A percentile compares a stretch with the other conserved stretches of the same genome.
Evolutionary conservation across 2,113 vertebrate species (phyloP).

Genomic region (Pterocles orientalis): DNA sequence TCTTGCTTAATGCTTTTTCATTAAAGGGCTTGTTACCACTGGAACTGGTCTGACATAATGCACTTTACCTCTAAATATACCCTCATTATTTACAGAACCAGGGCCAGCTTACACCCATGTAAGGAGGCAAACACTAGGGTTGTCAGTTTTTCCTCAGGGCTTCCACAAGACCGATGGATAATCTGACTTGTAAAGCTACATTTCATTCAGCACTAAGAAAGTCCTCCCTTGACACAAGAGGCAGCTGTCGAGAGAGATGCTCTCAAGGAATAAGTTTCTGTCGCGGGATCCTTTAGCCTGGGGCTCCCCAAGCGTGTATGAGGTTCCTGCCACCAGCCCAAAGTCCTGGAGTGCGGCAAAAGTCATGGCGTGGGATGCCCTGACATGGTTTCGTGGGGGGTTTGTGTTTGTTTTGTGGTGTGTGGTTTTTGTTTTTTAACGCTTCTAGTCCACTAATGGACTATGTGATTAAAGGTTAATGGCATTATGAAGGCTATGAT

Average conservation of each 20-base stretch:
- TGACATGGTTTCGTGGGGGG: not conserved
- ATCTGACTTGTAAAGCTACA: not conserved
- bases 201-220: not conserved
- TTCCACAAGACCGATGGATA: not conserved
- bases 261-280: not conserved
- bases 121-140: not conserved
- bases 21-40: not conserved
- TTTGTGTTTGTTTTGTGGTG: no score
- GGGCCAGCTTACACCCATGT: not conserved
- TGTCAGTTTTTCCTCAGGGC: not conserved
- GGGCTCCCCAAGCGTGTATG: not conserved
- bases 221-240: not conserved
- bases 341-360: not conserved
- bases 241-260: not conserved
- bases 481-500: not conserved
- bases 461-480: slow-evolving; percentile 18
- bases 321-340: not conserved
- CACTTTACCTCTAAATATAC: not conserved
- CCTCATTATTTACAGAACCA: not conserved
- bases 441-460: not conserved
- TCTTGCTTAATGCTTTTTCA: slow-evolving; percentile 19
- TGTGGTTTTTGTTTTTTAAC: not conserved
- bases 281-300: not conserved
- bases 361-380: not conserved
- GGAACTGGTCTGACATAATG: not conserved